A percentile compares a stretch with the other conserved stretches of the same genome.
These are phyloP conservation scores for Tyto alba DNA, from an alignment of 2,113 vertebrate genomes.

Conservation along the genomic window DNA sequence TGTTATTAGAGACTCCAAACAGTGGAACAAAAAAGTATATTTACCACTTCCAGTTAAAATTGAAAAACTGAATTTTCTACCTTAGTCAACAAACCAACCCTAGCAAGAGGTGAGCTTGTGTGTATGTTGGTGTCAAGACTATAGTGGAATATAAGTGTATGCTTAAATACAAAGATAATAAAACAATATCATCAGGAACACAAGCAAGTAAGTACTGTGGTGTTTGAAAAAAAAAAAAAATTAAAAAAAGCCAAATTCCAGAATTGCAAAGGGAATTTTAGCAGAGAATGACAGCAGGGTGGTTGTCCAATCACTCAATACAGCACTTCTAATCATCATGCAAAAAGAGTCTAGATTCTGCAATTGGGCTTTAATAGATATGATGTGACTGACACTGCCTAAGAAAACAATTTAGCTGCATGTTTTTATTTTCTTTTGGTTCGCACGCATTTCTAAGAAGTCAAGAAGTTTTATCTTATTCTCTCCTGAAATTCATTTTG, in stretches of 20 bases:
- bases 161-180: background rate
- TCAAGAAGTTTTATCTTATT: background rate
- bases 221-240: background rate
- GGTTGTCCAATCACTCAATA: background rate
- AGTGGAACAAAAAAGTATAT: background rate
- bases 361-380: background rate
- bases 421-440: background rate
- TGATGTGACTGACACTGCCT: rapidly evolving
- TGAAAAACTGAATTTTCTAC: background rate
- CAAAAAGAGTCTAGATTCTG: background rate
- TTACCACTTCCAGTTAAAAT: background rate
- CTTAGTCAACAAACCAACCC: background rate
- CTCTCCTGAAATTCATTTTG: background rate
- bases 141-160: background rate
- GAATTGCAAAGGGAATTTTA: background rate
- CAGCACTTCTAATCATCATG: background rate
- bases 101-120: background rate
- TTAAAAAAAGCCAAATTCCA: background rate
- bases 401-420: background rate
- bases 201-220: background rate
- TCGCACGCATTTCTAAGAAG: background rate
- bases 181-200: background rate
- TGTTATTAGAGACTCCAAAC: background rate
- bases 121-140: background rate
- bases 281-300: background rate